Evolutionary conservation across 2,113 vertebrate species (phyloP), one percentile per base, ranked within the genome.

Genomic region (Paedocypris sp.): DNA sequence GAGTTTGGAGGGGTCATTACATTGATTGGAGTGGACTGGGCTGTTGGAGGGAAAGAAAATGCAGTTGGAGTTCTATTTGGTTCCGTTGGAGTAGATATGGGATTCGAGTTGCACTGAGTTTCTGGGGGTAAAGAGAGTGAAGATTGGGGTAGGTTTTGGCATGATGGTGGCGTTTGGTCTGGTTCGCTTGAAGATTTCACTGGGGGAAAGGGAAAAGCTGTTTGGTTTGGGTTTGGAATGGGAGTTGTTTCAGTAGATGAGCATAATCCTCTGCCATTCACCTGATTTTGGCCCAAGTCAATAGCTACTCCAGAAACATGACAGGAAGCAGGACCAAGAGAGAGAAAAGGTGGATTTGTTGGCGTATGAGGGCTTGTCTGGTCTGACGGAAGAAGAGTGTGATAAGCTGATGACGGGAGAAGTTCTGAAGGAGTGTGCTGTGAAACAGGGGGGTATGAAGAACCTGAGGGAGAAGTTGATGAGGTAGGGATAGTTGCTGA

Each of bases 391-490:
- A 56, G 52, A 50, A 74, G 12, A 16, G 72, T 3, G 35, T 77
- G 74, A 41, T 75, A 80, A 35, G 65, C 20, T 65, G 72, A 52
- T 8, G 58, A 25, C 2, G 52, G 18, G 66, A 63, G 69, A 29
- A 63, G 78, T 54, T 42, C 74, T 45, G 68, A 74, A 23, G 82
- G 75, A 6, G 68, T 72, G 23, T 80, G 76, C 0, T 79, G 81
- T 7, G 81, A 41, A 16, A 73, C n/a, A 3, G 61, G 77, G 11
- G 79, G 74, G 57, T 83, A 85, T 50, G 66, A 73, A 62, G 82
- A 80, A 33, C 70, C 50, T 70, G 75, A 62, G 73, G 81, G 54
- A 83, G 68, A 0, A 53, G 73, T 31, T 75, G 80, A 19, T 72
- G 72, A 66, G 20, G 68, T 46, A 6, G 62, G 48, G 12, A 59